Evolutionary conservation across 92 coral and sea anemone genomes (phyloP), one percentile per base, ranked within the genome.

Genomic region (Phymanthus crucifer): DNA sequence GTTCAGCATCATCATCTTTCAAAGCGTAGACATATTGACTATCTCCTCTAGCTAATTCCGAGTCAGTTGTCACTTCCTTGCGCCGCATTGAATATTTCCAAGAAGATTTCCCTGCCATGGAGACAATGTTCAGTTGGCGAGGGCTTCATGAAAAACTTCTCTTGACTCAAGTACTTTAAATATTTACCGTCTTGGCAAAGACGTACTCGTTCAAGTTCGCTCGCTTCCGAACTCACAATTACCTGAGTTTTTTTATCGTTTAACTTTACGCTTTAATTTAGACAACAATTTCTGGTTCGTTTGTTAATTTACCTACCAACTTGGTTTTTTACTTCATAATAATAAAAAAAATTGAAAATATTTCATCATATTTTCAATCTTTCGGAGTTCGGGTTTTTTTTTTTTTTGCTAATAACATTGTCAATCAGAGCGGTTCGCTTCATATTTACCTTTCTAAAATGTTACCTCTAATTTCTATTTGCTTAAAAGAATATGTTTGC

Each of bases 1-100:
- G 68, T 61, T 61, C 13, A 4, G 6, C 68, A 61, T 61, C 34
- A 24, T 61, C 32, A 34, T 61, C 17, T 61, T 61, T 61, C 68
- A 61, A 61, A 13, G 33, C 32, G 18, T 61, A 29, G 68, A 27
- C 68, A 27, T 61, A 61, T 61, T 61, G 68, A 61, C 68, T 61
- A 61, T 61, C 8, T 54, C 13, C 29, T 8, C 6, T 5, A 61
- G 68, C 68, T 61, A 61, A 61, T 61, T 61, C 68, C 4, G 34
- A 61, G 11, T 61, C 68, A 24, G 29, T 61, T 61, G 68, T 61
- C 68, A 29, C 4, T 61, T n/a, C n/a, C n/a, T n/a, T n/a, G n/a
- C 48, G 48, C 48, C 14, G 3, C 29, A 61, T 9, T 61, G 68
- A 61, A 61, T 61, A 61, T 61, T 61, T 61, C 34, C 32, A 10